Evolutionary conservation across 2,888 invertebrate genomes (phyloP), one percentile per base, ranked within the genome.

Genomic region (Spisula solida): DNA sequence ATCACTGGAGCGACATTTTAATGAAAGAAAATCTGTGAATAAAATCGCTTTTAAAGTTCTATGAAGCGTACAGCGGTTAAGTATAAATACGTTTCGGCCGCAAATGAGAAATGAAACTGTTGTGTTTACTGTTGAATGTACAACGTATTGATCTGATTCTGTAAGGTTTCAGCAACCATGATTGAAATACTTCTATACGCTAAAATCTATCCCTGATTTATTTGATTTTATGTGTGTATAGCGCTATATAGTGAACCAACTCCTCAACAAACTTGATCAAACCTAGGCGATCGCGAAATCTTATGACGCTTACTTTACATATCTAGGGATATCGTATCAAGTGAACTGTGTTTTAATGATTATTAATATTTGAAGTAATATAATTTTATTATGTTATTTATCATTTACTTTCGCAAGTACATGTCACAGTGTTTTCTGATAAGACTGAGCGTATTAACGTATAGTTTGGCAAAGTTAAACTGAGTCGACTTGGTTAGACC

Each of bases 11-110:
- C 84, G 84, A 29, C 25, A 48, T 14, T 31, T 41, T 31, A 51
- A 29, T 41, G 14, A 55, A 84, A 84, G 78, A 75, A 75, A 34
- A 18, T 25, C 16, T 16, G 75, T 31, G 75, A 75, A 75, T 75
- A 75, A 75, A 34, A 34, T 31, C 25, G 31, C 75, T 20, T 75
- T 75, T 75, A 31, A 34, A 31, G 75, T 34, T 1, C 75, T 75
- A 12, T 75, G 31, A 31, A 75, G 75, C 75, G 75, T 75, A 25
- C 31, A 31, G 31, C 75, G 18, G 75, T 75, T 66, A 66, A 25
- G 60, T 66, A 66, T n/a, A 66, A 66, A 25, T 66, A 25, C n/a
- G 60, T 25, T 66, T 66, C 8, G 60, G 10, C 25, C 60, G n/a
- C 60, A 25, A 25, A 66, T 66, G 60, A 10, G 60, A 66, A 25